Conservation (phyloP, 2,113 vertebrate species). For the Apistogramma diplotaenia region DNA sequence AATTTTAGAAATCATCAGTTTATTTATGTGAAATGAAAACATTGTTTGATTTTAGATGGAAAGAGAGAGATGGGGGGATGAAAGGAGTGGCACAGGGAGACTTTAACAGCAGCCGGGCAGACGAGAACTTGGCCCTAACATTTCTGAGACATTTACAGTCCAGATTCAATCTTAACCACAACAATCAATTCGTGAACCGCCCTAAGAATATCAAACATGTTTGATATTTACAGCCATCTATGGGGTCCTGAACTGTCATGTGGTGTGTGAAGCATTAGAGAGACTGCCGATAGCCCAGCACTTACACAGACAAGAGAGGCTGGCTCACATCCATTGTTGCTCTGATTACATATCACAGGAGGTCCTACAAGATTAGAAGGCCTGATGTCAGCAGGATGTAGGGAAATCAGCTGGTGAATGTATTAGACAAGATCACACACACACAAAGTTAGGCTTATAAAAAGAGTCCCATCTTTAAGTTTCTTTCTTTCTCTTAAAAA, state of each 20-base stretch:
- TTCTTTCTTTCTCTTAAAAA: no score
- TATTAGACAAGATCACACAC: background rate
- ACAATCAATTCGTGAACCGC: background rate
- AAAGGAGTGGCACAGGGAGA: background rate
- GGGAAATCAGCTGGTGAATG: background rate
- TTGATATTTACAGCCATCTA: constrained; percentile 41
- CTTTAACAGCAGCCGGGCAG: background rate
- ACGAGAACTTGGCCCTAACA: constrained; percentile 27
- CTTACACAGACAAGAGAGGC: background rate
- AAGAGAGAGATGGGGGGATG: background rate
- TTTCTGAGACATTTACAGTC: constrained; percentile 49
- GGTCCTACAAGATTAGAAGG: background rate
- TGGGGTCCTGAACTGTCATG: constrained; percentile 28
- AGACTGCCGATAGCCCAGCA: background rate
- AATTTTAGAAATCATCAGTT: background rate
- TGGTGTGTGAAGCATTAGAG: background rate
- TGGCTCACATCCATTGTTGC: background rate
- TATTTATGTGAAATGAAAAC: background rate
- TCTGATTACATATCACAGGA: constrained; percentile 14
- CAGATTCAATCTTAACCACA: constrained; percentile 40
- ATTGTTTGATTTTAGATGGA: background rate
- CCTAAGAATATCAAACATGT: constrained; percentile 32
- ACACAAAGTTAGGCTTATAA: background rate
- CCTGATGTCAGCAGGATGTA: background rate
- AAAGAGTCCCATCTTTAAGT: background rate